phyloP scores from a whole-genome alignment of 2,797 vertebrate species.

The Eospalax fontanierii region DNA sequence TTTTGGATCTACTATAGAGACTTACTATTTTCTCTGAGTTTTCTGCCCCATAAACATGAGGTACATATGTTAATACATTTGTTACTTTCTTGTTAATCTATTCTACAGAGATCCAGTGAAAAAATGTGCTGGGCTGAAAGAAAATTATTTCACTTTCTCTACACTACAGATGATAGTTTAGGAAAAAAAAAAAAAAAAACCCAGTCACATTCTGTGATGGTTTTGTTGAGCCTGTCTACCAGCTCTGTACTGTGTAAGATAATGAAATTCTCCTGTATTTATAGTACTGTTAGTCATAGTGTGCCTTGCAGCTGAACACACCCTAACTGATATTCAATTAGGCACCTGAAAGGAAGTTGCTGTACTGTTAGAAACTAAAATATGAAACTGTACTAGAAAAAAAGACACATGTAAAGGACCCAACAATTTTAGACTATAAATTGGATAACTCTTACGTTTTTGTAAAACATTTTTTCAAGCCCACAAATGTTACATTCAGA shows the following conservation, averaged over 20 bases:
- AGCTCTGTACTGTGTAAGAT: not conserved
- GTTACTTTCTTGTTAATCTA: not conserved
- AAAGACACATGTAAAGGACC: not conserved
- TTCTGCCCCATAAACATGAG: not conserved
- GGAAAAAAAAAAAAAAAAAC: not conserved
- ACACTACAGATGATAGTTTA: not conserved
- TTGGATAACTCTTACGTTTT: not conserved
- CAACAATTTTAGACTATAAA: not conserved
- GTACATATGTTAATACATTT: not conserved
- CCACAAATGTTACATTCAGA: not conserved
- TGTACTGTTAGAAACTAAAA: not conserved
- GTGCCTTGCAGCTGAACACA: not conserved
- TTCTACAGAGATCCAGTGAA: not conserved
- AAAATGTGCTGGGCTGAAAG: not conserved
- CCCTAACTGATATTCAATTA: not conserved
- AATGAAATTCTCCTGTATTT: constrained; percentile 28
- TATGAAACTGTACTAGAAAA: not conserved
- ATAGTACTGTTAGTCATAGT: not conserved
- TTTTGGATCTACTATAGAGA: not conserved
- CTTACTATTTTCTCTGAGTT: not conserved
- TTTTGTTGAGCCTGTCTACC: not conserved
- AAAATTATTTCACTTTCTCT: not conserved
- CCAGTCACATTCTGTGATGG: not conserved
- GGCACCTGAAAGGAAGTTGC: not conserved
- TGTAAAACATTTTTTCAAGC: not conserved